Evolutionary conservation across 2,888 invertebrate genomes (phyloP).

Genomic region (Watsonalla binaria): DNA sequence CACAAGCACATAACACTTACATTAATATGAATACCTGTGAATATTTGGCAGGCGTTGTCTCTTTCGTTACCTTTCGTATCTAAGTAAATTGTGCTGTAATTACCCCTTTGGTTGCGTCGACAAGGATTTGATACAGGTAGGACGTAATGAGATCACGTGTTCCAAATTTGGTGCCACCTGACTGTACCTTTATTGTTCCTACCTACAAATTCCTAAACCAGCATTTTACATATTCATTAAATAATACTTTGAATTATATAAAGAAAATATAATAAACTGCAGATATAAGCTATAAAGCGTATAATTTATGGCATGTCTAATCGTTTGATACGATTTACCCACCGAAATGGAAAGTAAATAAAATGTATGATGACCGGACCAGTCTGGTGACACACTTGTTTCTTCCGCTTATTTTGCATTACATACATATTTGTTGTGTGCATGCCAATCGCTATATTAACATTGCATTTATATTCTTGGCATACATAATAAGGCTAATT

Average conservation of each 20-base stretch:
- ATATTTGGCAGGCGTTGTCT: too few species aligned
- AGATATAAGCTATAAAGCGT: not conserved
- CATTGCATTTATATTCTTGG: constrained; percentile 35
- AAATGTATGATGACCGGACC: constrained; percentile 10
- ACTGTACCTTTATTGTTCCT: too few species aligned
- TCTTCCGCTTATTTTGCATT: constrained; percentile 41
- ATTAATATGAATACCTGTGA: too few species aligned
- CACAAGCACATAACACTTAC: too few species aligned
- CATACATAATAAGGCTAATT: not conserved
- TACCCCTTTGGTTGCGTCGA: too few species aligned
- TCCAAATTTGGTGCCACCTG: too few species aligned
- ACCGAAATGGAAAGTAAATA: constrained; percentile 28
- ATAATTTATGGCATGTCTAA: constrained; percentile 1
- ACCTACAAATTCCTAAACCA: too few species aligned
- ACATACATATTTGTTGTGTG: constrained; percentile 33
- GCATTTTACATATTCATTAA: too few species aligned
- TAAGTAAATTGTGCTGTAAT: too few species aligned
- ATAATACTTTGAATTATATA: not conserved
- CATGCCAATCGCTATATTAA: constrained; percentile 40
- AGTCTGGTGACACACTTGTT: constrained; percentile 20
- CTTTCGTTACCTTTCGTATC: too few species aligned
- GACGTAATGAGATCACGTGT: too few species aligned
- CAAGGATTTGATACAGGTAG: too few species aligned
- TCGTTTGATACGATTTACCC: constrained; percentile 4
- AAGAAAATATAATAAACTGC: not conserved